These are phyloP conservation scores for Heterotis niloticus DNA, from an alignment of 2,113 vertebrate genomes.

Conservation along the genomic window DNA sequence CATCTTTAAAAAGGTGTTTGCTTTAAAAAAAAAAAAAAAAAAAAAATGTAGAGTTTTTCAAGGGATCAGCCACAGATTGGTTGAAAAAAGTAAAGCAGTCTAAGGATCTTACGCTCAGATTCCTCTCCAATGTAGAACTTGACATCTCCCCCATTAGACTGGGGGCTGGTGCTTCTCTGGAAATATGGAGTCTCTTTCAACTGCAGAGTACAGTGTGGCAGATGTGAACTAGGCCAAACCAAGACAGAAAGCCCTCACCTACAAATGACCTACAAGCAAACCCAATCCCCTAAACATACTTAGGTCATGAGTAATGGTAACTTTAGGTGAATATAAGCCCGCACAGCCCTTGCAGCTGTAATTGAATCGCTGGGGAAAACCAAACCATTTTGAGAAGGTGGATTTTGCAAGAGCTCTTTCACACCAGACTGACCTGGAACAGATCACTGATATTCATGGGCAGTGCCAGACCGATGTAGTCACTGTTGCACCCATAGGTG, in stretches of 20 bases:
- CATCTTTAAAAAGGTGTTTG: no score
- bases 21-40: no score
- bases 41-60: no score
- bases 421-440: slow-evolving; percentile 66
- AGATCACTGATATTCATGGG: slow-evolving; percentile 77
- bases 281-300: no score
- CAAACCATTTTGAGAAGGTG: not conserved
- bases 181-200: slow-evolving; percentile 78
- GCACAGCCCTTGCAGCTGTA: no score
- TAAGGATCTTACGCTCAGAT: slow-evolving; percentile 42
- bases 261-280: not conserved
- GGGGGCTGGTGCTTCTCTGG: slow-evolving; percentile 70
- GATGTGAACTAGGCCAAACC: not conserved
- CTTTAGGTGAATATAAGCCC: no score
- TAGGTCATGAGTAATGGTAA: no score
- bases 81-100: no score
- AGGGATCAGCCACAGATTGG: no score
- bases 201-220: slow-evolving; percentile 45
- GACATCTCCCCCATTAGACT: slow-evolving; percentile 62
- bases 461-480: slow-evolving; percentile 78
- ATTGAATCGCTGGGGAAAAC: no score
- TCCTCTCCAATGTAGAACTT: slow-evolving; percentile 60
- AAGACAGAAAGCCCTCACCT: not conserved
- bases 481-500: slow-evolving; percentile 72
- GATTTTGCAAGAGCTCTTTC: not conserved